Conservation (phyloP, 2,113 vertebrate species). For the Daphoenositta chrysoptera region DNA sequence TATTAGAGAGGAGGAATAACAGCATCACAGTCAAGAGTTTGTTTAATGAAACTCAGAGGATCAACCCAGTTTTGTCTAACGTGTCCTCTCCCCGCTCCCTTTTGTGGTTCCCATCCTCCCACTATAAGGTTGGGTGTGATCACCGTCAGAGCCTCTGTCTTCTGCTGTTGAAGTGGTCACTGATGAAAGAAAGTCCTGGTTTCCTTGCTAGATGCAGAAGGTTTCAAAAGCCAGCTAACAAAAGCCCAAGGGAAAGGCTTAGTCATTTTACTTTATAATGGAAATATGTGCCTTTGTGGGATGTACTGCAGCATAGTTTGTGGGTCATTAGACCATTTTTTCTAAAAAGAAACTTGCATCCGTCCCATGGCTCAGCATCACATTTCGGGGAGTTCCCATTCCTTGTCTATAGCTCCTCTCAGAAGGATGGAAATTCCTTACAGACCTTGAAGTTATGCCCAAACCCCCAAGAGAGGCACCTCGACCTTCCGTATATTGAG, state of each 20-base stretch:
- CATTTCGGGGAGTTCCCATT: neutral
- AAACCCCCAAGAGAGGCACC: neutral
- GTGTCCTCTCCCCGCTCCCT: neutral
- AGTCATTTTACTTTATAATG: neutral
- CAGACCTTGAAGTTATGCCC: neutral
- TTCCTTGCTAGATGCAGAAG: neutral
- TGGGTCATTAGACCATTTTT: neutral
- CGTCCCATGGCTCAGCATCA: neutral
- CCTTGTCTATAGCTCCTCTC: neutral
- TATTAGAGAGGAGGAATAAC: neutral
- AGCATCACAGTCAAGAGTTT: neutral
- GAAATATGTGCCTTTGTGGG: neutral
- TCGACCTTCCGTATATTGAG: neutral
- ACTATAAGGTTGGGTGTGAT: neutral
- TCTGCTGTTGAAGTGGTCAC: neutral
- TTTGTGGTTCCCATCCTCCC: neutral
- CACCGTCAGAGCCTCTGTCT: accelerated
- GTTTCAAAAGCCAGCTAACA: neutral
- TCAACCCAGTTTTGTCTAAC: neutral
- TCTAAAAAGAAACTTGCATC: neutral
- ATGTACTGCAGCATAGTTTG: neutral
- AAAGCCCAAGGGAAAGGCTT: neutral
- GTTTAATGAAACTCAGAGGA: neutral
- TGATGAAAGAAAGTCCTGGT: neutral
- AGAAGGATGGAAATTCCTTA: neutral